Conservation (phyloP, 2,797 vertebrate genomes). For the Sylvilagus floridanus region DNA sequence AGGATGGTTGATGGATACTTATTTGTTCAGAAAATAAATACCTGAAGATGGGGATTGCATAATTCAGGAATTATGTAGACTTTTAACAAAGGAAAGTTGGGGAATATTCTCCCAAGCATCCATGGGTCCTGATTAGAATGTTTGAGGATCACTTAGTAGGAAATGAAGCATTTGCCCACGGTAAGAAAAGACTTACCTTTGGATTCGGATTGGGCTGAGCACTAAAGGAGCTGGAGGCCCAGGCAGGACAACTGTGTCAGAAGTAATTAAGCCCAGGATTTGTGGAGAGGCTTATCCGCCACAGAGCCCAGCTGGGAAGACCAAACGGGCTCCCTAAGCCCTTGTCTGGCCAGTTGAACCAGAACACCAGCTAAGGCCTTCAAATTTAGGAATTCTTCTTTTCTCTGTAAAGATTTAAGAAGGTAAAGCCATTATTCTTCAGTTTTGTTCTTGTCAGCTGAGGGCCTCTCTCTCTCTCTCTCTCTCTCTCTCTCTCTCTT, state of each 20-base stretch:
- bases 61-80: slow-evolving; percentile 29
- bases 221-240: slow-evolving; percentile 82
- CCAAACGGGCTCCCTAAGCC: slow-evolving; percentile 78
- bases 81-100: slow-evolving; percentile 39
- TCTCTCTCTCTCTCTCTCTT: background rate
- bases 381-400: slow-evolving; percentile 77
- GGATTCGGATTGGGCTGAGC: slow-evolving; percentile 77
- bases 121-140: slow-evolving; percentile 53
- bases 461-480: slow-evolving; percentile 51
- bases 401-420: slow-evolving; percentile 76
- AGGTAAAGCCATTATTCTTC: slow-evolving; percentile 73
- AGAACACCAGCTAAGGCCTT: slow-evolving; percentile 74
- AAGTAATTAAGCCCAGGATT: slow-evolving; percentile 86
- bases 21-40: slow-evolving; percentile 56
- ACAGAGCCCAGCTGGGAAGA: slow-evolving; percentile 81
- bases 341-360: slow-evolving; percentile 79
- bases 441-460: slow-evolving; percentile 67
- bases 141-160: slow-evolving; percentile 67
- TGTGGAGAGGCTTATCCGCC: slow-evolving; percentile 85
- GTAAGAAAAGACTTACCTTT: slow-evolving; percentile 77
- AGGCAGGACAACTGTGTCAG: slow-evolving; percentile 82
- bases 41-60: slow-evolving; percentile 39
- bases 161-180: slow-evolving; percentile 76
- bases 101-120: slow-evolving; percentile 46
- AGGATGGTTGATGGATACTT: slow-evolving; percentile 30